These are phyloP conservation scores for Rhizoglyphus robini DNA, from an alignment of 1,140 invertebrate species.

Conservation along the genomic window DNA sequence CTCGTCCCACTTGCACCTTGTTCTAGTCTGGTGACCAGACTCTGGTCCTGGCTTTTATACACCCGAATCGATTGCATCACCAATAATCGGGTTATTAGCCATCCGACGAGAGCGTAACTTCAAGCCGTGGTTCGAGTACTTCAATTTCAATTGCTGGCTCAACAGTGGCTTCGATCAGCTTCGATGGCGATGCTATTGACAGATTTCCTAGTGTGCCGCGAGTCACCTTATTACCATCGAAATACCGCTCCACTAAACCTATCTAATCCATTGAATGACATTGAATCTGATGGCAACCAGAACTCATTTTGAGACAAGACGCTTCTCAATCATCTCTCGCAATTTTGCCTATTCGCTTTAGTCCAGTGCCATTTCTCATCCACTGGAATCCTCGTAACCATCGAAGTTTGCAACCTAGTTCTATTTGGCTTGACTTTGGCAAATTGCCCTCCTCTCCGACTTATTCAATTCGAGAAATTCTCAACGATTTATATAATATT, in stretches of 20 bases:
- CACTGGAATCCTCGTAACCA: not conserved
- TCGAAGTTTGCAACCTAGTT: too few species aligned
- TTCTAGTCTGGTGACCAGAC: too few species aligned
- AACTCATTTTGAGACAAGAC: not conserved
- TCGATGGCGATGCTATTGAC: too few species aligned
- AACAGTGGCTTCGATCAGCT: not conserved
- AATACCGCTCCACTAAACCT: not conserved
- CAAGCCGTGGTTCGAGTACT: not conserved
- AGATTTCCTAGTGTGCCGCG: slow-evolving; percentile 2
- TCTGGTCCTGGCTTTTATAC: too few species aligned
- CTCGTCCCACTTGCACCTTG: not conserved
- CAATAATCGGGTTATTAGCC: too few species aligned
- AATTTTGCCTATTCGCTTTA: not conserved
- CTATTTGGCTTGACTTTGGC: not conserved
- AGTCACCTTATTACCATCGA: not conserved
- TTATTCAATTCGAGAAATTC: not conserved
- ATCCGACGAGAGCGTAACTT: not conserved
- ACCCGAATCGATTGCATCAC: too few species aligned
- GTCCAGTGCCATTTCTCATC: slow-evolving; percentile 4
- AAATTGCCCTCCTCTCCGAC: not conserved
- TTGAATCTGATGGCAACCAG: not conserved
- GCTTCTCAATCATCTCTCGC: not conserved
- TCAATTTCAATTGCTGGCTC: not conserved
- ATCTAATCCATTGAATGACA: not conserved
- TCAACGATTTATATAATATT: not conserved